Conservation (phyloP, 2,888 invertebrate species). For the Conistra vaccinii region DNA sequence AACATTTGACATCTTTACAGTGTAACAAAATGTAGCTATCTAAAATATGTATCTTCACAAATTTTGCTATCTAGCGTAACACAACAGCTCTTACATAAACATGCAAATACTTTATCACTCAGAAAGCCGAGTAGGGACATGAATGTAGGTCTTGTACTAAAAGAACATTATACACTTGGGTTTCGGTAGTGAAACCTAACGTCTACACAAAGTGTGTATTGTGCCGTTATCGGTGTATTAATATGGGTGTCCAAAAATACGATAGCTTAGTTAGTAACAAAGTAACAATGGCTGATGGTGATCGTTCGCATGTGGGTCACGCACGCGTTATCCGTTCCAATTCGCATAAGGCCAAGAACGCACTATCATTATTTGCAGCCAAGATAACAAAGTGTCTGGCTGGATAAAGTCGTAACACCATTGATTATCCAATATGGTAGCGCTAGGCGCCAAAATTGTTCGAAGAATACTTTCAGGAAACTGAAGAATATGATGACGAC, state of each 20-base stretch:
- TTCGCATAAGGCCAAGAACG: slow-evolving; percentile 58
- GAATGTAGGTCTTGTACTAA: slow-evolving; percentile 23
- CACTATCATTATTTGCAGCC: slow-evolving; percentile 49
- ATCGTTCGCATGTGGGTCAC: slow-evolving; percentile 62
- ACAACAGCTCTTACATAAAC: slow-evolving; percentile 1
- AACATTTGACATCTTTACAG: slow-evolving; percentile 20
- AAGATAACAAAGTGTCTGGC: slow-evolving; percentile 46
- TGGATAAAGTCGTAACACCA: slow-evolving; percentile 34
- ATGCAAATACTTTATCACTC: slow-evolving; percentile 13
- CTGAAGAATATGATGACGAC: background rate
- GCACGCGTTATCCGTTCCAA: slow-evolving; percentile 59
- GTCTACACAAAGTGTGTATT: slow-evolving; percentile 48
- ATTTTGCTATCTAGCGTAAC: background rate
- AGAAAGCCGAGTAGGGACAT: slow-evolving; percentile 2
- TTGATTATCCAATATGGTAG: slow-evolving; percentile 30
- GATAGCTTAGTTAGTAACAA: slow-evolving; percentile 41
- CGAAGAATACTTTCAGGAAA: background rate
- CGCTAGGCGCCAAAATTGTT: background rate
- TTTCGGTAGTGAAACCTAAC: slow-evolving; percentile 21
- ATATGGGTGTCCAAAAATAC: slow-evolving; percentile 58
- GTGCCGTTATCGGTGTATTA: slow-evolving; percentile 57
- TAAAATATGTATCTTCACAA: slow-evolving; percentile 18
- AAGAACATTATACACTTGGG: slow-evolving; percentile 12
- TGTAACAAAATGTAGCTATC: slow-evolving; percentile 25
- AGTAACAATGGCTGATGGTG: slow-evolving; percentile 44